These are phyloP conservation scores for Melanargia galathea DNA, from an alignment of 2,888 invertebrate genomes.

Conservation along the genomic window DNA sequence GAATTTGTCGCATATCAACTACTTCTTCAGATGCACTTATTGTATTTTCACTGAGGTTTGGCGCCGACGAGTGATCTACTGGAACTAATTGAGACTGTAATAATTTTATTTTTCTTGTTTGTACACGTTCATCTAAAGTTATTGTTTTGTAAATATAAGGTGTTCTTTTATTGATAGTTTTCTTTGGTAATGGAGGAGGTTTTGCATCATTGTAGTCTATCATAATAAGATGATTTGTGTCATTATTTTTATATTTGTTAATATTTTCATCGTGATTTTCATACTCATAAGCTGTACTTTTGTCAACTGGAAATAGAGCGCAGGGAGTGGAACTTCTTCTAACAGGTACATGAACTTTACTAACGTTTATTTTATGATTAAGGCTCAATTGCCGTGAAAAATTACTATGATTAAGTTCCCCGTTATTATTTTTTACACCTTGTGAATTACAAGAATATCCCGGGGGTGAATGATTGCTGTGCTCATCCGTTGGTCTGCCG, in stretches of 20 bases:
- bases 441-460: conserved; percentile 75
- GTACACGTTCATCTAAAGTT: conserved; percentile 75
- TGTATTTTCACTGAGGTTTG: conserved; percentile 57
- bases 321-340: conserved; percentile 77
- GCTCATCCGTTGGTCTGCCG: conserved; percentile 83
- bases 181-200: conserved; percentile 76
- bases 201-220: conserved; percentile 68
- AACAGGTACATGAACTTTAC: conserved; percentile 67
- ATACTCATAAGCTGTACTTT: conserved; percentile 61
- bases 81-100: conserved; percentile 72
- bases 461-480: conserved; percentile 80
- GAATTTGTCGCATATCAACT: conserved; percentile 51
- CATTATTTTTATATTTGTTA: conserved; percentile 43
- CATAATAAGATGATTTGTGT: conserved; percentile 42
- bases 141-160: conserved; percentile 75
- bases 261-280: conserved; percentile 60
- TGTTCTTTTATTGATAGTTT: conserved; percentile 68
- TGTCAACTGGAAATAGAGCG: conserved; percentile 72
- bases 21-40: conserved; percentile 59
- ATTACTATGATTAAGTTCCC: conserved; percentile 61
- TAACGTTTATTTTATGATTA: conserved; percentile 73
- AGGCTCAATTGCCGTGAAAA: conserved; percentile 74
- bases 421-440: conserved; percentile 54
- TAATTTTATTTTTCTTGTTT: conserved; percentile 77
- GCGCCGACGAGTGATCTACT: conserved; percentile 60